phyloP scores from a whole-genome alignment of 2,797 vertebrate genomes.

The Manis crassicaudata region DNA sequence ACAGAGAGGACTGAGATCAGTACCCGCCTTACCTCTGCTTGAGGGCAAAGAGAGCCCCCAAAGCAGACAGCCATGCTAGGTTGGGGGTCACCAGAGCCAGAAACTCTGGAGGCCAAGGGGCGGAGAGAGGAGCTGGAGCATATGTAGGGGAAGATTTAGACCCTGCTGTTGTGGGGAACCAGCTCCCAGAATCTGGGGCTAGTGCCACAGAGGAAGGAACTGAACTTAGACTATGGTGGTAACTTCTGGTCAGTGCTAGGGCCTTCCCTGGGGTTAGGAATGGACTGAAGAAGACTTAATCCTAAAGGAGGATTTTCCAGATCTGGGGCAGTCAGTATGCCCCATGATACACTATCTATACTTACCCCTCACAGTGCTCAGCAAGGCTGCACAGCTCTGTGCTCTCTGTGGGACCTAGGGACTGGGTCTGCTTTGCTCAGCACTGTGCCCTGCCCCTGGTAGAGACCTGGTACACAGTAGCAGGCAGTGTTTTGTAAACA shows the following conservation, averaged over 20 bases:
- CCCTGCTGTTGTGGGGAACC: neutral
- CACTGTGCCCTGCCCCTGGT: neutral
- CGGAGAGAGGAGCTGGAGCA: neutral
- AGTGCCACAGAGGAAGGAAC: neutral
- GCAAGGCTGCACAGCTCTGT: neutral
- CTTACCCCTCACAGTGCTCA: neutral
- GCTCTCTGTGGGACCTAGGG: neutral
- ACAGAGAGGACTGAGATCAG: conserved; percentile 13
- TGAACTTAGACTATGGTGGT: neutral
- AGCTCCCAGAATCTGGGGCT: neutral
- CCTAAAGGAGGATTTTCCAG: neutral
- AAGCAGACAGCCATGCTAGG: neutral
- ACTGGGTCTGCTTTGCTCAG: neutral
- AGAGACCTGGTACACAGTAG: neutral
- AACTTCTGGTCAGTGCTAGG: neutral
- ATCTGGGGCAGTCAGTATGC: neutral
- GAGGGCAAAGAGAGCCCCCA: conserved; percentile 40
- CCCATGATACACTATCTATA: too few relatives aligned
- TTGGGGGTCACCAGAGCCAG: neutral
- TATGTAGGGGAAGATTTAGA: neutral
- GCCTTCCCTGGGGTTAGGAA: neutral
- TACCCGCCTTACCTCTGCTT: neutral
- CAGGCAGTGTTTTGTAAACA: neutral
- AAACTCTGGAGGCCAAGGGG: neutral
- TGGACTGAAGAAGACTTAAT: neutral